Percentiles rank a stretch among this genome's conserved stretches.
phyloP scores from a whole-genome alignment of 2,888 invertebrate genomes.

The Schrankia costaestrigalis region DNA sequence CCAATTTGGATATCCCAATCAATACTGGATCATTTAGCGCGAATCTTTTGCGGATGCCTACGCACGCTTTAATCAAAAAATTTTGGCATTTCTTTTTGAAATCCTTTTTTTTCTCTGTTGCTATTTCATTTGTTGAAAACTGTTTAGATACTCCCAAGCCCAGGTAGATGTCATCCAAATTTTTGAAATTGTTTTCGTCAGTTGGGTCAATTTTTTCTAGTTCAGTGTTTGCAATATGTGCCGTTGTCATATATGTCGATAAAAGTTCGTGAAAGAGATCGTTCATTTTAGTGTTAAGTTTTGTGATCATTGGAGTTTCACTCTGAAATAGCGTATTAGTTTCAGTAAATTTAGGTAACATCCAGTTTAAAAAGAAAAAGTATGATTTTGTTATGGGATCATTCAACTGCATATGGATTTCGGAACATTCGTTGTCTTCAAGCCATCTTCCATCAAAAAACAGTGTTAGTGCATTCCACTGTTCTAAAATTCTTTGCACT shows the following conservation, averaged over 20 bases:
- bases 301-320: conserved; percentile 15
- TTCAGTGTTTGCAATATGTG: conserved; percentile 10
- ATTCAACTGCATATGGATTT: conserved; percentile 10
- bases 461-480: conserved; percentile 8
- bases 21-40: conserved; percentile 8
- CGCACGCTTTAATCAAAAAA: conserved; percentile 10
- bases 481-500: conserved; percentile 9
- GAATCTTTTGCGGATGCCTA: conserved; percentile 12
- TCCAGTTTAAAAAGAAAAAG: conserved; percentile 13
- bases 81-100: conserved; percentile 12
- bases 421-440: conserved; percentile 9
- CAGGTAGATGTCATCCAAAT: conserved; percentile 12
- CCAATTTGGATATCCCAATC: conserved; percentile 7
- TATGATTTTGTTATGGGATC: conserved; percentile 9
- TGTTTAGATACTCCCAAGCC: conserved; percentile 8
- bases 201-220: conserved; percentile 14
- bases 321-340: conserved; percentile 13
- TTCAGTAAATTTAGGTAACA: conserved; percentile 11
- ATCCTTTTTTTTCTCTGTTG: background rate
- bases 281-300: conserved; percentile 9
- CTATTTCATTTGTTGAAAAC: conserved; percentile 10
- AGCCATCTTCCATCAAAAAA: conserved; percentile 9
- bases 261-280: conserved; percentile 12
- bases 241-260: conserved; percentile 11
- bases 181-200: conserved; percentile 15